Evolutionary conservation across 2,797 vertebrate genomes (phyloP).

Genomic region (Pseudotriccus pelzelni): DNA sequence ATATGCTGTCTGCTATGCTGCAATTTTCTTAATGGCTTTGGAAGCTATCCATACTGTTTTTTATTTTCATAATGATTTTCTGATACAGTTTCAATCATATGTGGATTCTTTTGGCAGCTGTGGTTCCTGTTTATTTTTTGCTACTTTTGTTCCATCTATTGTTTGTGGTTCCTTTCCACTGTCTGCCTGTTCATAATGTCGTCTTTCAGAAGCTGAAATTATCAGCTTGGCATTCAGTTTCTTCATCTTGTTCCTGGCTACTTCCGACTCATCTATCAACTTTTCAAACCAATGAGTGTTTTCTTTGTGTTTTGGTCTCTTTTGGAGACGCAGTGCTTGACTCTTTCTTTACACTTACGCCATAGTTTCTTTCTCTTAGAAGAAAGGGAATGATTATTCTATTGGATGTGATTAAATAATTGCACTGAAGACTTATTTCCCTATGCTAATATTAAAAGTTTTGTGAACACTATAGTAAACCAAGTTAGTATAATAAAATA

Average conservation of each 20-base stretch:
- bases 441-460: not conserved
- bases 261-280: not conserved
- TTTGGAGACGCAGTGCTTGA: not conserved
- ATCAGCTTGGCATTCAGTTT: not conserved
- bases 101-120: not conserved
- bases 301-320: conserved; percentile 4
- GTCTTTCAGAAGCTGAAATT: not conserved
- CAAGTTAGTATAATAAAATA: not conserved
- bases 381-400: not conserved
- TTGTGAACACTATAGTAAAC: not conserved
- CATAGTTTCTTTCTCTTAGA: not conserved
- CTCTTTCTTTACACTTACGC: not conserved
- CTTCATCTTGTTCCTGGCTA: not conserved
- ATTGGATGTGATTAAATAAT: not conserved
- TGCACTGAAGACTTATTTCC: not conserved
- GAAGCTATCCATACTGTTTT: not conserved
- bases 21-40: conserved; percentile 6
- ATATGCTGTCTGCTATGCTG: not conserved
- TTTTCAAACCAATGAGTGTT: not conserved
- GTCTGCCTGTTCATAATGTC: not conserved
- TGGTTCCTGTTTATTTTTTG: not conserved
- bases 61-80: not conserved
- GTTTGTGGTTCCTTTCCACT: conserved; percentile 2
- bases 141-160: not conserved
- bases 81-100: not conserved